phyloP scores from a whole-genome alignment of 2,113 vertebrate genomes.

The Peromyscus californicus region DNA sequence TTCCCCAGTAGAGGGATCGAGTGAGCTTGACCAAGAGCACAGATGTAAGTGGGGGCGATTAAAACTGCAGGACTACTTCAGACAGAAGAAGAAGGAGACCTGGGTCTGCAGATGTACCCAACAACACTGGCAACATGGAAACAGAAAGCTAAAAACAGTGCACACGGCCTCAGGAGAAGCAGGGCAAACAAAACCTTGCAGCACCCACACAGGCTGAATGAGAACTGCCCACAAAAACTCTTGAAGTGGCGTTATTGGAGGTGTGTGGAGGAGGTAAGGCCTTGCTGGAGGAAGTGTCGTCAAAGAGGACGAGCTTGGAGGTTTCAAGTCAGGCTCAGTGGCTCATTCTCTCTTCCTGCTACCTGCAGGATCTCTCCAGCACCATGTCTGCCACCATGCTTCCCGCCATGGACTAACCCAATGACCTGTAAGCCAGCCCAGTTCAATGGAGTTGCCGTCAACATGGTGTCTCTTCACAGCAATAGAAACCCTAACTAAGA shows the following conservation, averaged over 20 bases:
- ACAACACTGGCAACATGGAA: background rate
- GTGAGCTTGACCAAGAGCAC: slow-evolving; percentile 57
- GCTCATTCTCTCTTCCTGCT: background rate
- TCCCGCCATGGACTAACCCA: background rate
- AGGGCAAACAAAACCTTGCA: background rate
- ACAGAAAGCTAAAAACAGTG: fast-evolving
- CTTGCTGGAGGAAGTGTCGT: background rate
- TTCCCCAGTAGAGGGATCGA: slow-evolving; percentile 80
- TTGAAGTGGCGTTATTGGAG: background rate
- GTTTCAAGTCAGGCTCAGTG: background rate
- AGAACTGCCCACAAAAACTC: background rate
- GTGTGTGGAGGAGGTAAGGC: background rate
- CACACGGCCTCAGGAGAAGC: background rate
- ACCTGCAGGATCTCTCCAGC: background rate
- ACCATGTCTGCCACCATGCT: background rate
- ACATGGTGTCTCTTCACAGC: background rate
- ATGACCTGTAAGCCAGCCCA: background rate
- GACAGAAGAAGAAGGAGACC: background rate
- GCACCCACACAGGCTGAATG: background rate
- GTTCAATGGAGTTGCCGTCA: background rate
- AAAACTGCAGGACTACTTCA: background rate
- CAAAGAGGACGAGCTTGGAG: background rate
- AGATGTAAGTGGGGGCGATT: no score
- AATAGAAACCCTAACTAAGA: background rate
- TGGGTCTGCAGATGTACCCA: fast-evolving